phyloP scores from a whole-genome alignment of 2,797 vertebrate species.

The Sebastolobus altivelis region DNA sequence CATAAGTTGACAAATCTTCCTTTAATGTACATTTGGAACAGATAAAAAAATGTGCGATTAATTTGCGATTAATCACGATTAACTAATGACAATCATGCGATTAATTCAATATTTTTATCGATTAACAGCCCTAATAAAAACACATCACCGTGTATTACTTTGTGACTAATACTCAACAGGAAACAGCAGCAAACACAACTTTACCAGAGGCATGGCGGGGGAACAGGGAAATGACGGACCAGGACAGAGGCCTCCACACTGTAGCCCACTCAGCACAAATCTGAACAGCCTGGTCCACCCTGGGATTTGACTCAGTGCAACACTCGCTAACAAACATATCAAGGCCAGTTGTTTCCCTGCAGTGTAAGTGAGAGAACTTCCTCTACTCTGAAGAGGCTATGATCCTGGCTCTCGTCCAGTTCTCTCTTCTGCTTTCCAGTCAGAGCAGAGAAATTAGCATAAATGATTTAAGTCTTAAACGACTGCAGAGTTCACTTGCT shows the following conservation, averaged over 20 bases:
- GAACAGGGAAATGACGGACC: slow-evolving; percentile 39
- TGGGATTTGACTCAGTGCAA: slow-evolving; percentile 42
- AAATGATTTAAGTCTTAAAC: slow-evolving; percentile 10
- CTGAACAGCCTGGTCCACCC: slow-evolving; percentile 3
- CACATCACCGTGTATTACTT: not conserved
- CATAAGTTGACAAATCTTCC: too few relatives aligned
- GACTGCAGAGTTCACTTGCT: slow-evolving; percentile 12
- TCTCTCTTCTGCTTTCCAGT: slow-evolving; percentile 35
- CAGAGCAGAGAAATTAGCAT: slow-evolving; percentile 22
- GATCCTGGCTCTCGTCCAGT: slow-evolving; percentile 38
- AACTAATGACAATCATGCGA: too few relatives aligned
- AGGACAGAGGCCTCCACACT: slow-evolving; percentile 41
- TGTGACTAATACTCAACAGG: slow-evolving; percentile 41
- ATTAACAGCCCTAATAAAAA: not conserved
- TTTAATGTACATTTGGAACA: too few relatives aligned
- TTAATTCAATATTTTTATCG: too few relatives aligned
- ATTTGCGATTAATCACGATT: not conserved
- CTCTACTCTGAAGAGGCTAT: slow-evolving; percentile 10
- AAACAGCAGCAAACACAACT: slow-evolving; percentile 26
- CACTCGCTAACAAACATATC: slow-evolving; percentile 34
- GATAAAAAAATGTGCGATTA: too few relatives aligned
- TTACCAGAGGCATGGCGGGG: slow-evolving; percentile 44
- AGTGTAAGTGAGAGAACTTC: slow-evolving; percentile 21
- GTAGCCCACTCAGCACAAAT: slow-evolving; percentile 60
- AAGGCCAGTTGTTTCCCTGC: slow-evolving; percentile 43